Percentiles rank a stretch among this genome's conserved stretches.
Evolutionary conservation across 1,140 invertebrate species (phyloP).

Genomic region (Nixonia krombeini): DNA sequence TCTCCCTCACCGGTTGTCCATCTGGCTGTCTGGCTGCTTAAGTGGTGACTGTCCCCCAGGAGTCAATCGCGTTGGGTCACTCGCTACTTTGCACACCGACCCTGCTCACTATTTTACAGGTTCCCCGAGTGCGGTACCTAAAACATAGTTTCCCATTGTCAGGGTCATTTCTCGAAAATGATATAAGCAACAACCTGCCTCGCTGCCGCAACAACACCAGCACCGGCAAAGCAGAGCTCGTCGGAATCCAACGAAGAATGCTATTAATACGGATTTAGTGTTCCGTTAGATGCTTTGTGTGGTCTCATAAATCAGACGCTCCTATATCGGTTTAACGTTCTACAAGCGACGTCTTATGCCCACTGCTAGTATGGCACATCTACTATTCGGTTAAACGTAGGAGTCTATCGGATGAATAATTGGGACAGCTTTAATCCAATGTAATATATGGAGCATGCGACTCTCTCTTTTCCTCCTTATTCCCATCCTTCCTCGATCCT

Average conservation of each 20-base stretch:
- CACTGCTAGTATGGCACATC: background rate
- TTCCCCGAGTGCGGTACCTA: no score
- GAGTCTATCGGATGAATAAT: conserved; percentile 42
- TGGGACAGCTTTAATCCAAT: conserved; percentile 45
- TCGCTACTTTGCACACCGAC: no score
- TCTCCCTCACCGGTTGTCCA: no score
- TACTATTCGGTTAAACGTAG: conserved; percentile 31
- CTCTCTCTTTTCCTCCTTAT: no score
- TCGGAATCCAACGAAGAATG: conserved; percentile 32
- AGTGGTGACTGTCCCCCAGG: no score
- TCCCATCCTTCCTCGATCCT: no score
- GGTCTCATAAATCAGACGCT: conserved; percentile 41
- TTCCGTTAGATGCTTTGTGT: conserved; percentile 50
- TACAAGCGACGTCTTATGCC: background rate
- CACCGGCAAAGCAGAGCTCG: background rate
- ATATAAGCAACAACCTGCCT: no score
- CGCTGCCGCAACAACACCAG: background rate
- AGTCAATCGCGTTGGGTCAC: no score
- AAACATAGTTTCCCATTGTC: background rate
- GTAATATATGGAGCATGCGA: conserved; percentile 26
- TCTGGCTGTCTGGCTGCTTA: no score
- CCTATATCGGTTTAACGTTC: conserved; percentile 19
- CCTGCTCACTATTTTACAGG: no score
- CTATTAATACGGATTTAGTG: conserved; percentile 48
- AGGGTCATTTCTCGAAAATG: background rate